Evolutionary conservation across 2,888 invertebrate genomes (phyloP).

Genomic region (Adelognathus sp.): DNA sequence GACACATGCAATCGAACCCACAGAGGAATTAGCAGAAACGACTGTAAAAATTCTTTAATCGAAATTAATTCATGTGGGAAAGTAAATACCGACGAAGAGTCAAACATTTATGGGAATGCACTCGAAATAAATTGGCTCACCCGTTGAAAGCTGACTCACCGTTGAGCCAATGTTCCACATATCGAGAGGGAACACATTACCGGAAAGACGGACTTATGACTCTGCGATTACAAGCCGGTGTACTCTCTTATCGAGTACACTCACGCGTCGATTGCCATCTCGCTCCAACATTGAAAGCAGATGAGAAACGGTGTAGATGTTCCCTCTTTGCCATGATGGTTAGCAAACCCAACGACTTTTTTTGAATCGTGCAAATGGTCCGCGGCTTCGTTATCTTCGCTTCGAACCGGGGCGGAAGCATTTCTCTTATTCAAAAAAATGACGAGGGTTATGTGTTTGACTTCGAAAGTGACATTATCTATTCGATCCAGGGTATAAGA

Average conservation of each 20-base stretch:
- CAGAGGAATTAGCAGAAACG: neutral
- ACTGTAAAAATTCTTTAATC: neutral
- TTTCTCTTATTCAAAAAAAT: too few species aligned
- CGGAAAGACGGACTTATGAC: conserved; percentile 68
- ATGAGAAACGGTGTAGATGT: conserved; percentile 14
- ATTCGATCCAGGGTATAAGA: too few species aligned
- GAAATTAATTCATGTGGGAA: neutral
- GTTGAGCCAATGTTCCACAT: conserved; percentile 51
- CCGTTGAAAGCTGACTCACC: conserved; percentile 22
- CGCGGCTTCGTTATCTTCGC: neutral
- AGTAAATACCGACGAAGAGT: neutral
- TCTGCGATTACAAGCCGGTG: conserved; percentile 72
- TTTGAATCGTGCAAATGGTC: neutral
- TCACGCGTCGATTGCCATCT: conserved; percentile 52
- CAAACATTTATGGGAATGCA: neutral
- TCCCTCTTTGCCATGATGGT: conserved; percentile 11
- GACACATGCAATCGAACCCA: neutral
- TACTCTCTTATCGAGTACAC: conserved; percentile 49
- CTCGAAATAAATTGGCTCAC: conserved; percentile 23
- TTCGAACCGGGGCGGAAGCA: too few species aligned
- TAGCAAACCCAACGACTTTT: neutral
- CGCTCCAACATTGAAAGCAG: conserved; percentile 24
- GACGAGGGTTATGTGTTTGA: too few species aligned
- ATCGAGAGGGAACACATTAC: conserved; percentile 61
- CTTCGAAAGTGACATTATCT: too few species aligned